These are phyloP conservation scores for Intellagama lesueurii DNA, from an alignment of 2,797 vertebrate species.

Conservation along the genomic window DNA sequence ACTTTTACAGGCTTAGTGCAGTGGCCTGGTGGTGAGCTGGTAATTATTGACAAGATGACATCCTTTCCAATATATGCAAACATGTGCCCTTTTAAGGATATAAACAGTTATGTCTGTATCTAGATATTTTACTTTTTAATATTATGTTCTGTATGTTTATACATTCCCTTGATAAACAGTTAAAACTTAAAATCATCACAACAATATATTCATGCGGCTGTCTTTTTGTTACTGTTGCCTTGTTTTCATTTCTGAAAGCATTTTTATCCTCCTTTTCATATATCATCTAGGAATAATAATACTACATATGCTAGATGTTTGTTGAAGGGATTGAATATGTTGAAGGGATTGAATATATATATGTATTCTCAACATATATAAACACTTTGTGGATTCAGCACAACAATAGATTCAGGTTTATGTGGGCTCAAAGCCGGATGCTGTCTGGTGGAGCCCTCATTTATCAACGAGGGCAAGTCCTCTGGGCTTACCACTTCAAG, in stretches of 20 bases:
- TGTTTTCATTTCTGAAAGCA: not conserved
- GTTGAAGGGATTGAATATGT: no score
- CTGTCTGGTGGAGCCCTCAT: not conserved
- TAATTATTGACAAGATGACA: no score
- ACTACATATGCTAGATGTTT: no score
- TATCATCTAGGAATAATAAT: not conserved
- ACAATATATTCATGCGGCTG: not conserved
- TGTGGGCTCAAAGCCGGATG: no score
- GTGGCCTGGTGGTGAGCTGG: no score
- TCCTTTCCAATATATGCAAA: not conserved
- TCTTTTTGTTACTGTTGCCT: not conserved
- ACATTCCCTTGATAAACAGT: not conserved
- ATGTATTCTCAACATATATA: not conserved
- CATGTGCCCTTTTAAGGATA: not conserved
- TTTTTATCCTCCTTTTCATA: not conserved
- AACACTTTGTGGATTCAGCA: not conserved
- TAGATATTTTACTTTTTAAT: not conserved
- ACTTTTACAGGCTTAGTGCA: no score
- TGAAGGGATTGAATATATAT: not conserved
- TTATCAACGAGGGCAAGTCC: no score
- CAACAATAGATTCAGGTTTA: not conserved
- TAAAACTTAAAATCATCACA: not conserved
- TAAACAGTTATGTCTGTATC: not conserved
- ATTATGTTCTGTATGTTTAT: not conserved
- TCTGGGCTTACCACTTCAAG: not conserved